Conservation (phyloP, 92 coral and sea anemone species). For the Siderastrea radians region DNA sequence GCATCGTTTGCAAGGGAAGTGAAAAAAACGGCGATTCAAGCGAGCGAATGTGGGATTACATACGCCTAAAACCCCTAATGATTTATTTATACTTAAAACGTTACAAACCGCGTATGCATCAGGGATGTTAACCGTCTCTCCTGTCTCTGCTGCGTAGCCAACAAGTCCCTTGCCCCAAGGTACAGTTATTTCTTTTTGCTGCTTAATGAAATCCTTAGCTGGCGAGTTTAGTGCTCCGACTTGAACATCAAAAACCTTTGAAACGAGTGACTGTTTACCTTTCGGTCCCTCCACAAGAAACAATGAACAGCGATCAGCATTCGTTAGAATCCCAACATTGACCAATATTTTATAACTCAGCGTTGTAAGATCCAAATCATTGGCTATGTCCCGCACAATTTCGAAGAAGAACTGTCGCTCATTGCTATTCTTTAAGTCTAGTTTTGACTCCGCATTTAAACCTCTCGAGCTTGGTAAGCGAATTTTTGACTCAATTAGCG, state of each 20-base stretch:
- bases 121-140: constrained; percentile 98
- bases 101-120: constrained; percentile 99
- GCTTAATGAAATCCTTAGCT: constrained; percentile 84
- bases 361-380: constrained; percentile 93
- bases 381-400: constrained; percentile 98
- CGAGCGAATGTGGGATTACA: constrained; percentile 79
- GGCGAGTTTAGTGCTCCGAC: constrained; percentile 86
- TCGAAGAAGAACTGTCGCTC: constrained; percentile 98
- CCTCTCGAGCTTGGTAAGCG: constrained; percentile 91
- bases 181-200: constrained; percentile 92
- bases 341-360: constrained; percentile 98
- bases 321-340: constrained; percentile 98
- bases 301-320: constrained; percentile 99
- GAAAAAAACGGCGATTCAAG: constrained; percentile 61
- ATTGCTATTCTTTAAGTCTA: constrained; percentile 93
- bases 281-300: constrained; percentile 98
- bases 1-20: constrained; percentile 59
- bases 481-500: constrained; percentile 97
- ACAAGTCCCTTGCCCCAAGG: constrained; percentile 99
- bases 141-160: constrained; percentile 99
- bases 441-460: constrained; percentile 91
- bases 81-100: constrained; percentile 85
- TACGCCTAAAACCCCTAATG: constrained; percentile 90
- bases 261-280: constrained; percentile 96
- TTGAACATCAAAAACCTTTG: constrained; percentile 98